Conservation (phyloP, 2,888 invertebrate species). For the Halictus quadricinctus region DNA sequence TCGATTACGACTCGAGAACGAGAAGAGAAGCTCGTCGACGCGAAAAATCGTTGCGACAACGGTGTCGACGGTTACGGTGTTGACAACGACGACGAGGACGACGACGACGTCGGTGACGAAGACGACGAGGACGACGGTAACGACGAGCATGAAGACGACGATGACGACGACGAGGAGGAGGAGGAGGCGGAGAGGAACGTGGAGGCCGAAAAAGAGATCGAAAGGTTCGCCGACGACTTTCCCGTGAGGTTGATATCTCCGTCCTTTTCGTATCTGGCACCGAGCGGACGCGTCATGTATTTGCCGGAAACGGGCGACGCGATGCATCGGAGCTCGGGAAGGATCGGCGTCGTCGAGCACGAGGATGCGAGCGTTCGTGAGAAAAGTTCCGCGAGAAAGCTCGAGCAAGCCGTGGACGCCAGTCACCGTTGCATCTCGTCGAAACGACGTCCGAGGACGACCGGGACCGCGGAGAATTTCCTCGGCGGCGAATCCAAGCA, state of each 20-base stretch:
- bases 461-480: conserved; percentile 55
- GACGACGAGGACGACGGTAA: neutral
- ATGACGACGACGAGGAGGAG: neutral
- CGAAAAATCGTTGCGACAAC: neutral
- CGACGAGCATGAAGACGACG: conserved; percentile 8
- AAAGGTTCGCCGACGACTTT: conserved; percentile 66
- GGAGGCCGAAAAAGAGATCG: conserved; percentile 18
- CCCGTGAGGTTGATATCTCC: conserved; percentile 78
- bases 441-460: conserved; percentile 50
- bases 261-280: conserved; percentile 85
- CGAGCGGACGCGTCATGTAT: conserved; percentile 91
- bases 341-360: conserved; percentile 24
- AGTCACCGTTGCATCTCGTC: neutral
- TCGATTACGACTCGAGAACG: conserved; percentile 26
- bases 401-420: neutral
- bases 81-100: conserved; percentile 19
- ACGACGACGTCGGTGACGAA: neutral
- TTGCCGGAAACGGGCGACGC: conserved; percentile 84
- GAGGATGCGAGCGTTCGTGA: conserved; percentile 53
- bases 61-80: neutral
- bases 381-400: conserved; percentile 54
- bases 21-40: neutral
- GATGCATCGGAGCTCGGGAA: conserved; percentile 65
- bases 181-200: neutral
- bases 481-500: conserved; percentile 79